Conservation (phyloP, 2,888 invertebrate species). For the Nemoura dubitans region DNA sequence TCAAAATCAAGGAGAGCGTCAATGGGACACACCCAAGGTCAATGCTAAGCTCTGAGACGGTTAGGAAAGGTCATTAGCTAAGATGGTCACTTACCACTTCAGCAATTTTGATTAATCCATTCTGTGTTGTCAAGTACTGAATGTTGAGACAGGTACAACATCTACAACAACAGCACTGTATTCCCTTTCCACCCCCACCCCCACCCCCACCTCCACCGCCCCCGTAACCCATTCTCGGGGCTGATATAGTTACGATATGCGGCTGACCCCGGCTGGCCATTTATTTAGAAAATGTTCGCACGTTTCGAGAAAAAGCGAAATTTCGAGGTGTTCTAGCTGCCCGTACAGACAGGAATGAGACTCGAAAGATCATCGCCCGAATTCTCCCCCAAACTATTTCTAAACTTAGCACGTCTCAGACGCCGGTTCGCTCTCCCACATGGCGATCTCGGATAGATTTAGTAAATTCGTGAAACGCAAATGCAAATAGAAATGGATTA, state of each 20-base stretch:
- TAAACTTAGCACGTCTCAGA: constrained; percentile 20
- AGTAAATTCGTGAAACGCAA: neutral
- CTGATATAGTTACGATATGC: constrained; percentile 32
- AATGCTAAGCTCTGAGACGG: too few relatives aligned
- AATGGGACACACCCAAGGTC: too few relatives aligned
- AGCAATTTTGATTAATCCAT: constrained; percentile 77
- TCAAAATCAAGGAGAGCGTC: too few relatives aligned
- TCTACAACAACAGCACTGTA: constrained; percentile 77
- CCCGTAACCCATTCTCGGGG: neutral
- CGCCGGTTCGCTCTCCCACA: constrained; percentile 15
- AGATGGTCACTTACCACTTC: constrained; percentile 77
- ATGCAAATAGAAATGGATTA: neutral
- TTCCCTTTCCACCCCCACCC: constrained; percentile 62
- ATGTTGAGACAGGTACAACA: constrained; percentile 84
- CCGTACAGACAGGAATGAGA: neutral
- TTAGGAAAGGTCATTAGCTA: neutral
- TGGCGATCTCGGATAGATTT: neutral
- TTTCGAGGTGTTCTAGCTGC: neutral
- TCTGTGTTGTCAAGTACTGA: constrained; percentile 75
- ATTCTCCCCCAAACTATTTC: neutral
- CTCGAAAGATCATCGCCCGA: constrained; percentile 2
- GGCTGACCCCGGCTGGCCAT: constrained; percentile 1
- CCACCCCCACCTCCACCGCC: constrained; percentile 44
- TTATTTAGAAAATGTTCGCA: neutral
- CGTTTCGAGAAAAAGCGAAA: neutral